Conservation (phyloP, 2,113 vertebrate genomes). For the Seriola dumerili region DNA sequence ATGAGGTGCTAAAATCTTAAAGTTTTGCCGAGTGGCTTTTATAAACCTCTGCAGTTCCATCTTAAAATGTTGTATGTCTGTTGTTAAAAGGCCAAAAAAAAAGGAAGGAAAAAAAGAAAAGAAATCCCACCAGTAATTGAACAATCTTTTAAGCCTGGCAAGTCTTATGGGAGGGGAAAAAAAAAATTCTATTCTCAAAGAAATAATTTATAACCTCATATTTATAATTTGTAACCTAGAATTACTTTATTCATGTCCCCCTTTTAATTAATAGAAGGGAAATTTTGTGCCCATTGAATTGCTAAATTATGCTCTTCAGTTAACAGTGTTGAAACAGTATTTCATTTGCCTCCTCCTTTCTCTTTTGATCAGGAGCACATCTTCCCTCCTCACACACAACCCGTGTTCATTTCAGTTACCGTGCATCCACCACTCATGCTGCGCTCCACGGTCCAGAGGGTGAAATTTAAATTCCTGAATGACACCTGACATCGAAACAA, state of each 20-base stretch:
- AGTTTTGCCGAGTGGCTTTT: slow-evolving; percentile 31
- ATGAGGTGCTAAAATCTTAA: slow-evolving; percentile 34
- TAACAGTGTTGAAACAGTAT: background rate
- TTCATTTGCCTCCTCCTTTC: background rate
- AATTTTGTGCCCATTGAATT: slow-evolving; percentile 27
- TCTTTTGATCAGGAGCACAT: slow-evolving; percentile 22
- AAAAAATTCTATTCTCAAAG: background rate
- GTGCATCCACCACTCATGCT: slow-evolving; percentile 1
- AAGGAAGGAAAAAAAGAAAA: no score
- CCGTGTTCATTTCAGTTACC: slow-evolving; percentile 3
- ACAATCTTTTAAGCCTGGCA: slow-evolving; percentile 1
- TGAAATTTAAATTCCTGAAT: background rate
- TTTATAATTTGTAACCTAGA: slow-evolving; percentile 32
- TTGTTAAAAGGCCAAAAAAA: slow-evolving; percentile 22
- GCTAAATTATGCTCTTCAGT: slow-evolving; percentile 9
- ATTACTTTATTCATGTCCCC: slow-evolving; percentile 33
- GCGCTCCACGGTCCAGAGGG: background rate
- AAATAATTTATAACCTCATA: slow-evolving; percentile 11
- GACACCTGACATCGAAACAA: background rate
- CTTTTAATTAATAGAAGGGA: slow-evolving; percentile 10
- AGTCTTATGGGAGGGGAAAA: background rate
- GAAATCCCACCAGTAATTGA: background rate
- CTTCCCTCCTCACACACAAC: background rate
- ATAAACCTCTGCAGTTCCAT: slow-evolving; percentile 15
- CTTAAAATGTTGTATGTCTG: slow-evolving; percentile 4